Percentiles rank a stretch among this genome's conserved stretches.
These are phyloP conservation scores for Drosophila yakuba DNA, from an alignment of 1,140 invertebrate species.

Conservation along the genomic window DNA sequence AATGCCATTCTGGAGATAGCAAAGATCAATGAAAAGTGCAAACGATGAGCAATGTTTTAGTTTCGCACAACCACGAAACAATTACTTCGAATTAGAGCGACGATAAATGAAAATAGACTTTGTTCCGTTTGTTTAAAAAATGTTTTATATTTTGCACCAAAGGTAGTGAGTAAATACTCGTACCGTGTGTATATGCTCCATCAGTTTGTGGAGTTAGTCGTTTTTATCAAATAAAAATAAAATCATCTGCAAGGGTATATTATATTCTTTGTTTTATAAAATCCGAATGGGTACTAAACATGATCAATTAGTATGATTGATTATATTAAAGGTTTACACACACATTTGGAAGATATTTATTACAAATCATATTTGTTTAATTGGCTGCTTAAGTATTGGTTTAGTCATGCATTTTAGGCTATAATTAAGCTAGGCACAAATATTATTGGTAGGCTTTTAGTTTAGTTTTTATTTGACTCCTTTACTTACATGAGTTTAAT, in stretches of 20 bases:
- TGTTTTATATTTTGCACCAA: not conserved
- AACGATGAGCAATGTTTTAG: constrained; percentile 8
- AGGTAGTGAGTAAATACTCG: not conserved
- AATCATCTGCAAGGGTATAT: constrained; percentile 30
- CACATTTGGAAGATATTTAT: constrained; percentile 14
- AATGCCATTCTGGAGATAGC: constrained; percentile 21
- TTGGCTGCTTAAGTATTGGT: constrained; percentile 36
- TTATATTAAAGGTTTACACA: constrained; percentile 32
- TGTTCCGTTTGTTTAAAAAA: constrained; percentile 1
- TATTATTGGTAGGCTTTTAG: constrained; percentile 21
- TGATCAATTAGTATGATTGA: constrained; percentile 17
- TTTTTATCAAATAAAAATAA: not conserved
- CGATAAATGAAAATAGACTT: not conserved
- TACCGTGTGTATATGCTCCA: not conserved
- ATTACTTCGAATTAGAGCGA: constrained; percentile 3
- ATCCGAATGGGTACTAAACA: not conserved
- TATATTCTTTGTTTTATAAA: not conserved
- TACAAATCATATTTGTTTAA: constrained; percentile 24
- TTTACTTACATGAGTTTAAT: constrained; percentile 29
- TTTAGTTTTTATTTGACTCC: not conserved
- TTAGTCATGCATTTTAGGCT: constrained; percentile 40
- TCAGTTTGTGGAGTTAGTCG: not conserved
- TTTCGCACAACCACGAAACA: constrained; percentile 11
- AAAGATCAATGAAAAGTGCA: constrained; percentile 28
- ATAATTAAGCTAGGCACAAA: constrained; percentile 37